Conservation (phyloP, 2,888 invertebrate genomes). For the Hermodice carunculata region DNA sequence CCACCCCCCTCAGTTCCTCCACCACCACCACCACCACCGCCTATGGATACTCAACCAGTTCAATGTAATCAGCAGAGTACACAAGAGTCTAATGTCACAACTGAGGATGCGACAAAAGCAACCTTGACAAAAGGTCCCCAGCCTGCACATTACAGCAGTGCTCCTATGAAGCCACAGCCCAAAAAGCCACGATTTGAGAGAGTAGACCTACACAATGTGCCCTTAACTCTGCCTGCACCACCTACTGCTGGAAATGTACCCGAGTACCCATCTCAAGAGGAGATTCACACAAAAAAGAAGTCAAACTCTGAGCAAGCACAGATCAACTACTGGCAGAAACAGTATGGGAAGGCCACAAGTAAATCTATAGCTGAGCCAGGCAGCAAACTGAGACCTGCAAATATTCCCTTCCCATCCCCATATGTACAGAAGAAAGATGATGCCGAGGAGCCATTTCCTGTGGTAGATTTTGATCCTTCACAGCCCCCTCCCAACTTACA, state of each 20-base stretch:
- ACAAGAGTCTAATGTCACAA: not conserved
- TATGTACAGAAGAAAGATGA: conserved; percentile 6
- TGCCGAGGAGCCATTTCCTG: not conserved
- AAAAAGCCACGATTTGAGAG: conserved; percentile 21
- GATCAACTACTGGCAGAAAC: not conserved
- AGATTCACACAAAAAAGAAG: too few relatives aligned
- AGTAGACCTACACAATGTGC: conserved; percentile 27
- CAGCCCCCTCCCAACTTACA: conserved; percentile 19
- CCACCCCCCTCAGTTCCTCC: too few relatives aligned
- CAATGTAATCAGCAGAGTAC: not conserved
- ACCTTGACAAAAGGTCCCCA: conserved; percentile 19
- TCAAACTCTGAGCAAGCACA: too few relatives aligned
- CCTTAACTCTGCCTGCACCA: conserved; percentile 31
- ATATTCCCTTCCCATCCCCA: conserved; percentile 16
- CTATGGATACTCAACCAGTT: too few relatives aligned
- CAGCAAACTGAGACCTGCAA: too few relatives aligned
- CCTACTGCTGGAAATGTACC: conserved; percentile 23
- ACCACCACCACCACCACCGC: too few relatives aligned
- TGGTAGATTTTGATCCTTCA: conserved; percentile 8
- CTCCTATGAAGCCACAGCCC: conserved; percentile 14
- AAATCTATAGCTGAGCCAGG: not conserved
- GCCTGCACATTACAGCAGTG: conserved; percentile 27
- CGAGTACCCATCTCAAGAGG: conserved; percentile 33
- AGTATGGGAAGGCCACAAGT: not conserved
- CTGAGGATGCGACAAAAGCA: not conserved